Base-by-base conservation (phyloP, 2,888 invertebrate species). In the Lottia scabra region DNA sequence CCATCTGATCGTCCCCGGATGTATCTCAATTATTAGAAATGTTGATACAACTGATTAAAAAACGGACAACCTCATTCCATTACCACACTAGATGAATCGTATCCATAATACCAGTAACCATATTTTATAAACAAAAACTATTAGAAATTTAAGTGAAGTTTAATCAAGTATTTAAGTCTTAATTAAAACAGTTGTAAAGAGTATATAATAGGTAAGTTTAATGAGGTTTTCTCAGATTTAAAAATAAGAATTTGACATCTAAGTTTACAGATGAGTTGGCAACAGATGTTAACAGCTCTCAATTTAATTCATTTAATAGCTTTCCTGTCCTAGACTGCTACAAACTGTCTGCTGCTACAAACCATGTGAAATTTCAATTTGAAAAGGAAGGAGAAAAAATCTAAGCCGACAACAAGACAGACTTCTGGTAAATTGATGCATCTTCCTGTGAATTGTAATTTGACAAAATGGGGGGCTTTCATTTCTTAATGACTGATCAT, bases 281-380 rank as follows among this genome's bases (percentile, higher is more conserved):
- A 56, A 19, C 56, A 56, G 56, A 56, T 56, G 56, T 56, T 56
- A 23, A 56, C 56, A 23, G 19, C 19, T 23, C 56, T 56, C 13
- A 13, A 56, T 56, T 56, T 56, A 56, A 56, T 56, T 23, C 56
- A 56, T 56, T 56, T 56, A 56, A 56, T 56, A 56, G 56, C 56
- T 23, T 56, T 56, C 56, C 56, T 56, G 56, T 23, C 38, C 38
- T 38, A 38, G 38, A 38, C 38, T 23, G 56, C 13, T 56, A 23
- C 23, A 10, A 3, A 56, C 56, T 56, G 56, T 19, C 56, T 23
- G 19, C 56, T 56, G 56, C 10, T 23, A 23, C 56, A 23, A 56
- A 38, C 38, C 56, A 56, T 56, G 56, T 56, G 56, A 56, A 56
- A 56, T 56, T 56, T 56, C 56, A 56, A 56, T 56, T 56, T 56